Percentiles rank a stretch among this genome's conserved stretches.
Conservation (phyloP, 92 coral and sea anemone genomes). For the Porites evermanni region DNA sequence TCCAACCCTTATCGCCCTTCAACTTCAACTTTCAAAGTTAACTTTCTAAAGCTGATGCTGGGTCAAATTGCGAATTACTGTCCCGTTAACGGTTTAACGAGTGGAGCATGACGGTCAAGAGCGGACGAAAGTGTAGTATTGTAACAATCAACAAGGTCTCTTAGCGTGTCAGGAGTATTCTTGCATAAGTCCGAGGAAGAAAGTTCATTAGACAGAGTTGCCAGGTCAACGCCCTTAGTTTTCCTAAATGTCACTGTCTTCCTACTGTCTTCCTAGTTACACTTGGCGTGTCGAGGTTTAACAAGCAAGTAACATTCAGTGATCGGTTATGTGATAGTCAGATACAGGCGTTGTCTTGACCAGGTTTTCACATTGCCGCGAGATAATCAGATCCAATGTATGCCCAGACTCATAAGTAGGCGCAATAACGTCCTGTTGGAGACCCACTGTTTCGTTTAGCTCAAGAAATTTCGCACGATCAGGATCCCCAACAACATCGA, state of each 20-base stretch:
- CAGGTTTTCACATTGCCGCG: no score
- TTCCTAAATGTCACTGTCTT: constrained; percentile 30
- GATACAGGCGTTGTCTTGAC: no score
- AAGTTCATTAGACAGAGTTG: constrained; percentile 9
- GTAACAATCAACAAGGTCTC: constrained; percentile 29
- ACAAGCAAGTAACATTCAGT: no score
- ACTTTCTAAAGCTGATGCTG: no score
- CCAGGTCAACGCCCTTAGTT: constrained; percentile 20
- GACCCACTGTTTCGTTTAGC: no score
- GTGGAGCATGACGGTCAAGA: constrained; percentile 48
- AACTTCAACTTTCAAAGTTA: no score
- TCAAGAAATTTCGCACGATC: constrained; percentile 18
- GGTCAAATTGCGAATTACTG: no score
- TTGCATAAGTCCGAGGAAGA: constrained; percentile 11
- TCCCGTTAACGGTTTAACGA: background rate
- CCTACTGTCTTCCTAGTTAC: constrained; percentile 21
- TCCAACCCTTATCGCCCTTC: no score
- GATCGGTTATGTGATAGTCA: no score
- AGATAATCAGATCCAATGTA: background rate
- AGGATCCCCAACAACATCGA: background rate
- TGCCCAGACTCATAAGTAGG: no score
- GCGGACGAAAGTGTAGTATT: constrained; percentile 12
- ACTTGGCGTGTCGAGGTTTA: constrained; percentile 7
- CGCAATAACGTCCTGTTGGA: no score
- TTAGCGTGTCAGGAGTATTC: background rate